A percentile compares a stretch with the other conserved stretches of the same genome.
Evolutionary conservation across 2,113 vertebrate genomes (phyloP).

Genomic region (Pseudopodoces humilis): DNA sequence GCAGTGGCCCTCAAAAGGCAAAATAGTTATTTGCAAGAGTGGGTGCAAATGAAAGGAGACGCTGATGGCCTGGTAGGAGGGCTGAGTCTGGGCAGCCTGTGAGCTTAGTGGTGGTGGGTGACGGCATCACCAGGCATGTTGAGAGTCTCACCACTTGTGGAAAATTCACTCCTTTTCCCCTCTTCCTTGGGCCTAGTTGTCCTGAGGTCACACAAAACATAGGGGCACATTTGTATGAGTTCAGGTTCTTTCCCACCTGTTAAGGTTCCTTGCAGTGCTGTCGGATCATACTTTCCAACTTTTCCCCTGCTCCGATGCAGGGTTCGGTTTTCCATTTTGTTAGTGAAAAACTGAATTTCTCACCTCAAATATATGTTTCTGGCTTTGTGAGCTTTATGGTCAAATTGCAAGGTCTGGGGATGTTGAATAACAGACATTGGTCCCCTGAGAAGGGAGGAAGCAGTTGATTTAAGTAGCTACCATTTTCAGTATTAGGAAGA

Average conservation of each 20-base stretch:
- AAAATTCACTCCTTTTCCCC: not conserved
- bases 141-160: not conserved
- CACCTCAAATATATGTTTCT: not conserved
- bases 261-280: not conserved
- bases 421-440: not conserved
- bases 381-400: not conserved
- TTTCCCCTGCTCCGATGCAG: accelerated
- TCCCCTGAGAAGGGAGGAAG: not conserved
- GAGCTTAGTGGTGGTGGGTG: accelerated
- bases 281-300: not conserved
- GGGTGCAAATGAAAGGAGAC: not conserved
- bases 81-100: not conserved
- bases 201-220: not conserved
- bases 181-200: not conserved
- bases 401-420: not conserved
- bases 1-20: not conserved
- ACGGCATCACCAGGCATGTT: accelerated
- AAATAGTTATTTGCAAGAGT: not conserved
- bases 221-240: accelerated
- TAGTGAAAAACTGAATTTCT: not conserved
- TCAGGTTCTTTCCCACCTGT: not conserved
- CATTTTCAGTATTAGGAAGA: not conserved
- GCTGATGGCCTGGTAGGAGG: not conserved
- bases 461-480: not conserved
- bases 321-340: not conserved